These are phyloP conservation scores for Thalassarche chlororhynchos DNA, from an alignment of 2,113 vertebrate species.

Conservation along the genomic window DNA sequence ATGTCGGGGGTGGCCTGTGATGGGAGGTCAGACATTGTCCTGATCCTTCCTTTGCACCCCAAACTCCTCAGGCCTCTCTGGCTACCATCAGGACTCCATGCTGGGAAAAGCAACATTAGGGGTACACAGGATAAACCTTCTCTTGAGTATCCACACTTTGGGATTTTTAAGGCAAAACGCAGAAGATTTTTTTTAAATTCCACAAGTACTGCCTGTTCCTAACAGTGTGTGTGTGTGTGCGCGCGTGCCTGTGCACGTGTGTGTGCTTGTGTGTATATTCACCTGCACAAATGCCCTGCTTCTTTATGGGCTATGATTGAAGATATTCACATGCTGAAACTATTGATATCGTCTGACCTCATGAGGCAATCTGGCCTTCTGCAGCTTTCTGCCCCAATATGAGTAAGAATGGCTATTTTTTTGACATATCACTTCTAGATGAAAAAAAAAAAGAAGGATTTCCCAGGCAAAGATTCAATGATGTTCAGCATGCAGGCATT, in stretches of 20 bases:
- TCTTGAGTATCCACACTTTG: not conserved
- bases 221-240: fast-evolving
- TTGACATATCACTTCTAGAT: not conserved
- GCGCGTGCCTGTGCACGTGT: fast-evolving
- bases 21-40: not conserved
- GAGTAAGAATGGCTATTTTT: not conserved
- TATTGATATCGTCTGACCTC: not conserved
- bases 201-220: not conserved
- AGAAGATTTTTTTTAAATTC: not conserved
- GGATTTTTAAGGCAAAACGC: not conserved
- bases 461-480: not conserved
- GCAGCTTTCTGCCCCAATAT: not conserved
- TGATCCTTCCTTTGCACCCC: not conserved
- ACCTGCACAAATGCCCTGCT: not conserved
- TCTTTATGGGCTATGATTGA: not conserved
- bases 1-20: not conserved
- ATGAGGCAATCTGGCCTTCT: not conserved
- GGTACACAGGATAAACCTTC: not conserved
- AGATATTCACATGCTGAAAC: not conserved
- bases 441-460: not conserved
- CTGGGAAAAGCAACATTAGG: not conserved
- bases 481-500: not conserved
- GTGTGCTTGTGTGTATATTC: not conserved
- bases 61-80: not conserved
- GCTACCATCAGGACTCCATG: not conserved